Percentiles rank a stretch among this genome's conserved stretches.
Evolutionary conservation across 1,140 invertebrate genomes (phyloP).

Genomic region (Zaprionus gabonicus): DNA sequence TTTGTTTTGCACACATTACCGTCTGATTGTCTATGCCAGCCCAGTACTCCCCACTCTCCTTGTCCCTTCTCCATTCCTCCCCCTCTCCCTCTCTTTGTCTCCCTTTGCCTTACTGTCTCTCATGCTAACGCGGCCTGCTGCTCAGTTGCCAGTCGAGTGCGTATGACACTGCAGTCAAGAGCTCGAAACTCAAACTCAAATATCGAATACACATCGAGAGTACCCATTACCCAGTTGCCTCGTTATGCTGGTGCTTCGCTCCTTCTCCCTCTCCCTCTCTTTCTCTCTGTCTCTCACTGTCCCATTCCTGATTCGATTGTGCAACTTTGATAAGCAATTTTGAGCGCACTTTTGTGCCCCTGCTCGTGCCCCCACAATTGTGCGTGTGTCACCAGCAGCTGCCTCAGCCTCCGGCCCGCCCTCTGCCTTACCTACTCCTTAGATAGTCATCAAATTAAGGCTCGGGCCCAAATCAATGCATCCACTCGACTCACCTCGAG

Average conservation of each 20-base stretch:
- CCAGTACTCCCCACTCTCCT: conserved; percentile 1
- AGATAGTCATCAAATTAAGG: conserved; percentile 79
- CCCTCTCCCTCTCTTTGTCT: not conserved
- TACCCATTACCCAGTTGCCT: conserved; percentile 39
- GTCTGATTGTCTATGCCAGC: conserved; percentile 63
- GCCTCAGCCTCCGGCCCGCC: conserved; percentile 25
- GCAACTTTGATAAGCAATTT: conserved; percentile 78
- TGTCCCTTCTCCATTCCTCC: not conserved
- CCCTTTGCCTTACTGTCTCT: not conserved
- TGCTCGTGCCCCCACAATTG: conserved; percentile 32
- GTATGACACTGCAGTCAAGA: conserved; percentile 51
- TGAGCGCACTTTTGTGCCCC: conserved; percentile 49
- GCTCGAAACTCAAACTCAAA: conserved; percentile 28
- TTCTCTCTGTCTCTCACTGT: not conserved
- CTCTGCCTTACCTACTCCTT: not conserved
- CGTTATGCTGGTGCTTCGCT: conserved; percentile 63
- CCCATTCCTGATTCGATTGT: conserved; percentile 55
- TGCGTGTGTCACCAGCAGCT: conserved; percentile 70
- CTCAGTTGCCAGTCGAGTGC: conserved; percentile 37
- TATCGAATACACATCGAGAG: conserved; percentile 30
- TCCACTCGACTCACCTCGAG: conserved; percentile 27
- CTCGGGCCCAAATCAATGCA: conserved; percentile 66
- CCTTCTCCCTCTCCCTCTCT: conserved; percentile 16
- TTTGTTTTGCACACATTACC: conserved; percentile 80
- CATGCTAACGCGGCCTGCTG: conserved; percentile 2